A percentile compares a stretch with the other conserved stretches of the same genome.
These are phyloP conservation scores for Lynx canadensis DNA, from an alignment of 2,113 vertebrate species.

Conservation along the genomic window DNA sequence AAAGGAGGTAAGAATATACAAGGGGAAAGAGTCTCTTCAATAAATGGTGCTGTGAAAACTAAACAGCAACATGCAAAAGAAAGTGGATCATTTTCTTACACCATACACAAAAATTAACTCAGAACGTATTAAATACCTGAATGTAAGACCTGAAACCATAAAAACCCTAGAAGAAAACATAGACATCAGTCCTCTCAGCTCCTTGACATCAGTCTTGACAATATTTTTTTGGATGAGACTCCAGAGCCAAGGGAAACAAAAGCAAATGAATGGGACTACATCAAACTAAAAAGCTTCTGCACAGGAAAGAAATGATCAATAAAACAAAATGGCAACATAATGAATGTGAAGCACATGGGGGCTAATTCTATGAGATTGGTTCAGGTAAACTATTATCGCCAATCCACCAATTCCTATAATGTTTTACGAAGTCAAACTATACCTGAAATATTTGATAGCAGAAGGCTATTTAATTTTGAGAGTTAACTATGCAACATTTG, in stretches of 20 bases:
- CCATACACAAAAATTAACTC: background rate
- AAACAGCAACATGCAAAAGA: background rate
- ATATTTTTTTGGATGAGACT: background rate
- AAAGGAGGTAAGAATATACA: background rate
- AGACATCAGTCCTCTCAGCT: background rate
- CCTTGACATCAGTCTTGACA: background rate
- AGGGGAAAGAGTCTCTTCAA: background rate
- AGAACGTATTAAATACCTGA: background rate
- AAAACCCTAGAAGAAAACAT: background rate
- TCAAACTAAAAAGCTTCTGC: background rate
- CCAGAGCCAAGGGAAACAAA: background rate
- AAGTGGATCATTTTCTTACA: background rate
- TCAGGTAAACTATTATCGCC: background rate
- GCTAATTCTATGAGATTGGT: background rate
- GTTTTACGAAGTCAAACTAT: background rate
- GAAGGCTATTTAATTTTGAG: conserved; percentile 3
- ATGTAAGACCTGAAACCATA: background rate
- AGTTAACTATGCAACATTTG: background rate
- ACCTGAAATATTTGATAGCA: background rate
- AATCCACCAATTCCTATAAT: background rate
- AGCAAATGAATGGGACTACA: background rate
- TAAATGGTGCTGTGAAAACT: background rate
- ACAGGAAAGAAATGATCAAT: background rate
- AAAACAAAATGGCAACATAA: background rate
- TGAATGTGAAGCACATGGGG: background rate